Percentiles rank a stretch among this genome's conserved stretches.
Conservation (phyloP, 2,797 vertebrate genomes). For the Anniella stebbinsi region DNA sequence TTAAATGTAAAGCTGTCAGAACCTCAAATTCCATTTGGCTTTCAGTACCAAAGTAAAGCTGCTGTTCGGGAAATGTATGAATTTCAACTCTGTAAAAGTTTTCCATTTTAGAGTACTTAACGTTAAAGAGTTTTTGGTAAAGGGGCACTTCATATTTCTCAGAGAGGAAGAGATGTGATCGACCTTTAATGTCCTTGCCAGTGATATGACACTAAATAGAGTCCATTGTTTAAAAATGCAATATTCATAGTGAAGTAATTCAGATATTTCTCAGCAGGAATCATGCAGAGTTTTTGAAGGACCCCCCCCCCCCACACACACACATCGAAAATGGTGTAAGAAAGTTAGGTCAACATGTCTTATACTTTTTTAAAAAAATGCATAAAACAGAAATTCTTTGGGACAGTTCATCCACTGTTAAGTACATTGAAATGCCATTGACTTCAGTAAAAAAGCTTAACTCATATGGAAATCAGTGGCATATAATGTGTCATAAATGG, state of each 20-base stretch:
- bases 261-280: conserved; percentile 58
- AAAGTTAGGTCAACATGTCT: not conserved
- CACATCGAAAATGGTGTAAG: not conserved
- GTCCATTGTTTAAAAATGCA: conserved; percentile 23
- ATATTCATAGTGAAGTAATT: conserved; percentile 51
- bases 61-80: conserved; percentile 56
- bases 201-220: conserved; percentile 24
- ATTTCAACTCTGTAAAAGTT: conserved; percentile 23
- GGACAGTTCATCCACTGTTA: not conserved
- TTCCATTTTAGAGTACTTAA: conserved; percentile 48
- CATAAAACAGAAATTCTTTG: not conserved
- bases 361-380: not conserved
- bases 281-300: conserved; percentile 28
- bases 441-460: not conserved
- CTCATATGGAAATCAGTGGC: not conserved
- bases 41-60: conserved; percentile 8
- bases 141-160: conserved; percentile 8
- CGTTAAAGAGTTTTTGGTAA: conserved; percentile 45
- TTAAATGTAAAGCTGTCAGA: conserved; percentile 62
- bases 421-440: not conserved
- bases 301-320: no score
- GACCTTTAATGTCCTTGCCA: conserved; percentile 56
- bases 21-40: conserved; percentile 54
- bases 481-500: not conserved
- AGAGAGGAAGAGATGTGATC: conserved; percentile 53